Base-by-base conservation (phyloP, 35 echinoderm and acorn worm species). In the Lytechinus pictus region DNA sequence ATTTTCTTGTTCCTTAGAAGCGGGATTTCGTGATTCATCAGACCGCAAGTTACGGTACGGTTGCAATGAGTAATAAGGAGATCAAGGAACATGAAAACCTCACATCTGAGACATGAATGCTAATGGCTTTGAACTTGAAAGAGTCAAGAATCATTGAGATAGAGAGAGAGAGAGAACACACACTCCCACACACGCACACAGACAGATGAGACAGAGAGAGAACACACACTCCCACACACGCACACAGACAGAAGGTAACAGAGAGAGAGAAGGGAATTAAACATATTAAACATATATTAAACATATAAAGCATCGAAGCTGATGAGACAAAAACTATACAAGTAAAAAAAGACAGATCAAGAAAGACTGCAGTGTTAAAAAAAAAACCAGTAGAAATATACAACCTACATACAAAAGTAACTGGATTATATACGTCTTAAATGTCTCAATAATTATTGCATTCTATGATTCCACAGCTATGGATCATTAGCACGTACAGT, bases 1-100 rank as follows among this genome's bases (percentile, higher is more conserved):
- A 90, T 90, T 90, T 90, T 54, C 88, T 90, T 90, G 88, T 90
- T 90, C 88, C 88, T 90, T 90, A 52, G 28, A 44, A 54, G 88
- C 88, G 88, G 29, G 10, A 6, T 54, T 6, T 44, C 28, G 88
- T 90, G 88, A 90, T 90, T 90, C 88, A 90, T 44, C 10, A 19
- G 88, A 90, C 88, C 88, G 9, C 88, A 90, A 90, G 88, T 90
- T 90, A 90, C 88, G 88, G 29, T 52, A 54, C 10, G 88, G 29
- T 90, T 44, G 88, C 88, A 90, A 33, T 90, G 88, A 90, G 88
- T 90, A 90, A 90, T 90, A 54, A 54, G 28, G 88, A 44, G 88
- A 90, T 90, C 29, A 54, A 54, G 33, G 88, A 90, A 44, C 88
- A 54, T 90, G 88, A 90, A 90, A 90, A 27, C 52, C 29, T 44